These are phyloP conservation scores for Dasyprocta punctata DNA, from an alignment of 2,113 vertebrate species.

Conservation along the genomic window DNA sequence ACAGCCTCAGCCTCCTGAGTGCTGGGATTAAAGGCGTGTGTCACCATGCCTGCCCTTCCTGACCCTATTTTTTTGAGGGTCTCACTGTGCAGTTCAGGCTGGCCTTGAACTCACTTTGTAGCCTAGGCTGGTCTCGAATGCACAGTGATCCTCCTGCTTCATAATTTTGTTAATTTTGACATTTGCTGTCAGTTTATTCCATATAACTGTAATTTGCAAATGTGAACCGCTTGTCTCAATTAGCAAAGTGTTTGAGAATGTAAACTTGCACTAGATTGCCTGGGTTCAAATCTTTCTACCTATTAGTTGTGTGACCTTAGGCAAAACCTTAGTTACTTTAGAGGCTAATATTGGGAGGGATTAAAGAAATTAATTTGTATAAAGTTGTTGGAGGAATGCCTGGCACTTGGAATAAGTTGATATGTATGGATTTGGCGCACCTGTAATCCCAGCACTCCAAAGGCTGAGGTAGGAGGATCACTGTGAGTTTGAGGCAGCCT, in stretches of 20 bases:
- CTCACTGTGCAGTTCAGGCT: too few species aligned
- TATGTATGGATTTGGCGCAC: neutral
- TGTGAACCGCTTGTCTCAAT: neutral
- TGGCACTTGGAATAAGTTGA: slow-evolving; percentile 17
- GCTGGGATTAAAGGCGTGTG: too few species aligned
- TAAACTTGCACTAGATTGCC: neutral
- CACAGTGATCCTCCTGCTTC: too few species aligned
- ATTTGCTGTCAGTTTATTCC: neutral
- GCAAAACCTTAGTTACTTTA: neutral
- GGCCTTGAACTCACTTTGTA: too few species aligned
- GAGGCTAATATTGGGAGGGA: neutral
- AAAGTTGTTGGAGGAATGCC: slow-evolving; percentile 21
- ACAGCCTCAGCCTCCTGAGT: too few species aligned
- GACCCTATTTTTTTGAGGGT: too few species aligned
- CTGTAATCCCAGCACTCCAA: neutral
- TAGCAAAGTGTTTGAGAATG: neutral
- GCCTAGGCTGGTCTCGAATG: too few species aligned
- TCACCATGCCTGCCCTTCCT: too few species aligned
- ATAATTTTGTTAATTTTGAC: slow-evolving; percentile 38
- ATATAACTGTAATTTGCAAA: neutral
- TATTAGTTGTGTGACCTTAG: neutral
- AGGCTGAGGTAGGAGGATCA: neutral
- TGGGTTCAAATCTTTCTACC: neutral
- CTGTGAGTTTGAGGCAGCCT: neutral
- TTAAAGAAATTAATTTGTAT: slow-evolving; percentile 18